phyloP scores from a whole-genome alignment of 2,113 vertebrate genomes.

The Irena cyanogastra region DNA sequence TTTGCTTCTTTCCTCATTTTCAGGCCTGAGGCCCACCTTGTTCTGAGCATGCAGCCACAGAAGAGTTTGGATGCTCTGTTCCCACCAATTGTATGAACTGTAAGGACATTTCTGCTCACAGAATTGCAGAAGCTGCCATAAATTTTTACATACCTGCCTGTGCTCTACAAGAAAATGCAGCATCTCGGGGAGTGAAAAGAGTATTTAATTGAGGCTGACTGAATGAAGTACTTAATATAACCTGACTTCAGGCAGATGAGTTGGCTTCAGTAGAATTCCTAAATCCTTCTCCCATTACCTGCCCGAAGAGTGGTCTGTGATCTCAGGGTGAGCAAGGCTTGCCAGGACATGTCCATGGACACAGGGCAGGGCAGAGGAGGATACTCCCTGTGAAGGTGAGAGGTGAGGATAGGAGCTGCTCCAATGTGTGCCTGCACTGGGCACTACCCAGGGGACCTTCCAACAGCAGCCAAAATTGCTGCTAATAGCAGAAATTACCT shows the following conservation, averaged over 20 bases:
- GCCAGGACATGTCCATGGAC: rapidly evolving
- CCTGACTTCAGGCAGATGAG: neutral
- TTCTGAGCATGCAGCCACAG: neutral
- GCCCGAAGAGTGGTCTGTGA: neutral
- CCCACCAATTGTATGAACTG: neutral
- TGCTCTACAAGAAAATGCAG: neutral
- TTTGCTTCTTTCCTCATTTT: neutral
- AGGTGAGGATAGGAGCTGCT: neutral
- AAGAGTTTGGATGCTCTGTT: neutral
- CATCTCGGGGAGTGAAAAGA: neutral
- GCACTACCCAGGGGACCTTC: rapidly evolving
- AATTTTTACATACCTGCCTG: neutral
- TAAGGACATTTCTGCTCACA: neutral
- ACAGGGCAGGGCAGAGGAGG: rapidly evolving
- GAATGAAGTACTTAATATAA: neutral
- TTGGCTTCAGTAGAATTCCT: neutral
- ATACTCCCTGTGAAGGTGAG: neutral
- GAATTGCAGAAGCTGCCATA: neutral
- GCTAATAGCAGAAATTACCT: neutral
- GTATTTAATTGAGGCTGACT: neutral
- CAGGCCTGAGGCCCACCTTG: neutral
- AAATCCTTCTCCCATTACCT: neutral
- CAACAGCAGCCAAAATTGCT: neutral
- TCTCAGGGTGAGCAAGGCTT: neutral
- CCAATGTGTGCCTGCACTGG: rapidly evolving